Evolutionary conservation across 2,888 invertebrate genomes (phyloP).

Genomic region (Metacarcinus magister): DNA sequence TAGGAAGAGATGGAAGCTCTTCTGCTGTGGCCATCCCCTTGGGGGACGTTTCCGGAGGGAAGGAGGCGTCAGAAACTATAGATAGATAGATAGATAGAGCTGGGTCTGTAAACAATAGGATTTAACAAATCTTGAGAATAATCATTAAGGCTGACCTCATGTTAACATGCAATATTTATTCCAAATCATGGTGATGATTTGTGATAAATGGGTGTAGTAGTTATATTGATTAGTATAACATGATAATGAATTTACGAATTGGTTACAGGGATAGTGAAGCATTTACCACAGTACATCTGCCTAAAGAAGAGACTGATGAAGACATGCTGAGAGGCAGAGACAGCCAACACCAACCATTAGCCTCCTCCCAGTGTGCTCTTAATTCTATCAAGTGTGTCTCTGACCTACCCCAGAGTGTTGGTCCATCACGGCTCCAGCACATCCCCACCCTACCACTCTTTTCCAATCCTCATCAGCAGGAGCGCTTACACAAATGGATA

Average conservation of each 20-base stretch:
- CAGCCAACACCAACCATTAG: not conserved
- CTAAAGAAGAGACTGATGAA: not conserved
- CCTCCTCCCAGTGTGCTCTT: slow-evolving; percentile 34
- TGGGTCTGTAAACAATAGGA: too few species aligned
- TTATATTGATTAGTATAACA: not conserved
- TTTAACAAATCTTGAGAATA: too few species aligned
- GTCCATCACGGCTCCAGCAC: not conserved
- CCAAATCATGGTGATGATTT: not conserved
- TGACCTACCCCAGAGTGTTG: not conserved
- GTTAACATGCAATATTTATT: not conserved
- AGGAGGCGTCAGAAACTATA: too few species aligned
- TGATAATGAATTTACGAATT: not conserved
- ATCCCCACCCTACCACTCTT: not conserved
- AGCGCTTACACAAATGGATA: slow-evolving; percentile 68
- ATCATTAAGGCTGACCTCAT: too few species aligned
- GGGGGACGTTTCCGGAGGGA: too few species aligned
- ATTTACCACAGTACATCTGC: not conserved
- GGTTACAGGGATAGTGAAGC: not conserved
- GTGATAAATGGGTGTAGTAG: not conserved
- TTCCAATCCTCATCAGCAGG: slow-evolving; percentile 62
- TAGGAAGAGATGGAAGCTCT: too few species aligned
- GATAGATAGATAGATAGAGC: too few species aligned
- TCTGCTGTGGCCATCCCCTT: too few species aligned
- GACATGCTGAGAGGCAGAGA: not conserved
- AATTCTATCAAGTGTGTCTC: not conserved